Evolutionary conservation across 2,113 vertebrate species (phyloP), one percentile per base, ranked within the genome.

Genomic region (Clarias gariepinus): DNA sequence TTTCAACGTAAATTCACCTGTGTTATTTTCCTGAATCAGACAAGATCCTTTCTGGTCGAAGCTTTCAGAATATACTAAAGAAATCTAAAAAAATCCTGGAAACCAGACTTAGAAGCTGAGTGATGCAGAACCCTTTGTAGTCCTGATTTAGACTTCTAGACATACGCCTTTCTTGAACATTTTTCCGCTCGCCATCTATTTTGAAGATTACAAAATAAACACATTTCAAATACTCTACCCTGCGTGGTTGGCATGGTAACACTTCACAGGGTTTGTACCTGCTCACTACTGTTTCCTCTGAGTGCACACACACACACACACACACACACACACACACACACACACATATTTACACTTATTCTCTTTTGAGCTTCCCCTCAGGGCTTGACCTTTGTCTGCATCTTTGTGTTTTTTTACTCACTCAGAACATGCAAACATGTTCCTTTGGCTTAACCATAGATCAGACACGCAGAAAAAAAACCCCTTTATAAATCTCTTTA

Each of bases 231-330:
- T 92, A 87, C 91, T 92, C 78, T 86, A 78, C 61, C 73, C 52
- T 18, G 85, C 61, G 9, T 83, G 78, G 94, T 95, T 95, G 93
- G 91, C 93, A 94, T 94, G 93, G 93, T 91, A 95, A 94, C 92
- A 68, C 91, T 88, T 91, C 90, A 80, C 83, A 53, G 85, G 90
- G 90, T 87, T 91, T 87, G 30, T 91, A 92, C 91, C 90, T 93
- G 90, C 90, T 90, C 85, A 84, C 85, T 81, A 87, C 90, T 92
- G 87, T 87, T 64, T 53, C 78, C 84, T 80, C 61, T 85, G 47
- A 86, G 47, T 73, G 87, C 73, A 58, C 71, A 82, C 74, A 85
- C 52, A 86, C 79, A 87, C n/a, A 76, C 15, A 86, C 15, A 83
- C 52, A 86, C 79, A 87, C n/a, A 76, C 15, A 86, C 15, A 83